Evolutionary conservation across 2,888 invertebrate genomes (phyloP).

Genomic region (Nezara viridula): DNA sequence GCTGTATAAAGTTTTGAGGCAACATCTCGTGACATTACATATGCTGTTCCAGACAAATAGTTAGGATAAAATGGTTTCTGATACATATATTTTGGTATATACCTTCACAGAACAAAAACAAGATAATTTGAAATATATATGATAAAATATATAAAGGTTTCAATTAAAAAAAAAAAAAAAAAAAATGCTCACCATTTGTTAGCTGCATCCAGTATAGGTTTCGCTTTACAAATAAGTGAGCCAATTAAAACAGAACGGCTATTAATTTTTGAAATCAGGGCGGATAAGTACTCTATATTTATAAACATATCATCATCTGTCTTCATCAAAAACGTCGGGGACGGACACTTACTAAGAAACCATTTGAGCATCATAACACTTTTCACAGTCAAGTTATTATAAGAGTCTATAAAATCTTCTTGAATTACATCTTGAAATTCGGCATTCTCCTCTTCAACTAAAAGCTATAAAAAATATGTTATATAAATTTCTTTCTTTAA

Average conservation of each 20-base stretch:
- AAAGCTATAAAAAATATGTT: slow-evolving; percentile 71
- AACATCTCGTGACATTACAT: slow-evolving; percentile 80
- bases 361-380: slow-evolving; percentile 88
- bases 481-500: no score
- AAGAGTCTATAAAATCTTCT: slow-evolving; percentile 86
- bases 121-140: neutral
- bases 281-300: slow-evolving; percentile 79
- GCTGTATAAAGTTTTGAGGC: slow-evolving; percentile 77
- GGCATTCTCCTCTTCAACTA: slow-evolving; percentile 77
- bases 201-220: slow-evolving; percentile 79
- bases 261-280: slow-evolving; percentile 68
- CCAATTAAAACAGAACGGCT: slow-evolving; percentile 75
- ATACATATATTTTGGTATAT: slow-evolving; percentile 85
- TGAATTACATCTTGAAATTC: slow-evolving; percentile 84
- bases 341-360: slow-evolving; percentile 78
- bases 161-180: neutral
- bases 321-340: slow-evolving; percentile 81
- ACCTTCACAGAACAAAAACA: slow-evolving; percentile 72
- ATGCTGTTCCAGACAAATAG: slow-evolving; percentile 87
- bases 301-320: slow-evolving; percentile 91
- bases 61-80: slow-evolving; percentile 80
- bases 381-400: slow-evolving; percentile 89
- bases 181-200: slow-evolving; percentile 88
- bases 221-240: slow-evolving; percentile 83
- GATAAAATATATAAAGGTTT: neutral